phyloP scores from a whole-genome alignment of 2,888 invertebrate species.

The Protodeltote pygarga region DNA sequence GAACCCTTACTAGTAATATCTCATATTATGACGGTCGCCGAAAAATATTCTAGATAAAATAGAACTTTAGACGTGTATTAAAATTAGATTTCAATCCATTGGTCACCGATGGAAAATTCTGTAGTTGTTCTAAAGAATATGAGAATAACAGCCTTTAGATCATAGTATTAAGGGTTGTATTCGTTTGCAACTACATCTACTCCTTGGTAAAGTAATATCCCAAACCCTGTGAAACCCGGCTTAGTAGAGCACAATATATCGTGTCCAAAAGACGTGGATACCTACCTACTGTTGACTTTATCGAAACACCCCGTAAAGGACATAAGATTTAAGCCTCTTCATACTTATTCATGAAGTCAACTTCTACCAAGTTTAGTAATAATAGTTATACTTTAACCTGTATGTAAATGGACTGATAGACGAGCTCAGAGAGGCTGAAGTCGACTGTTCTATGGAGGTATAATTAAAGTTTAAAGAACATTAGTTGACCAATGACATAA shows the following conservation, averaged over 20 bases:
- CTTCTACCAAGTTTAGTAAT: constrained; percentile 17
- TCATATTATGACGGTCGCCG: constrained; percentile 21
- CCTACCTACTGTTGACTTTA: constrained; percentile 52
- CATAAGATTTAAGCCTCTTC: constrained; percentile 42
- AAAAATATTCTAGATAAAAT: constrained; percentile 30
- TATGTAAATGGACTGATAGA: no score
- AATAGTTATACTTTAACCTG: no score
- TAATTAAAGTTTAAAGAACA: no score
- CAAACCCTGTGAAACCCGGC: constrained; percentile 42
- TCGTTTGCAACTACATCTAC: constrained; percentile 30
- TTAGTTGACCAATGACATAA: no score
- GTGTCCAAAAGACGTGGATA: constrained; percentile 48
- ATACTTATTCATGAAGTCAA: constrained; percentile 53
- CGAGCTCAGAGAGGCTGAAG: no score
- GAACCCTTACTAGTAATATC: constrained; percentile 29
- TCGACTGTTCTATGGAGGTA: no score
- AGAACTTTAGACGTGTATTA: constrained; percentile 38
- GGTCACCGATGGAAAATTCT: constrained; percentile 38
- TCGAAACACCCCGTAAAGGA: constrained; percentile 52
- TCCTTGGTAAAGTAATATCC: constrained; percentile 31
- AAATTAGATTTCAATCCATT: constrained; percentile 49
- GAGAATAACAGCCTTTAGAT: constrained; percentile 1
- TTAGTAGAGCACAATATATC: constrained; percentile 57
- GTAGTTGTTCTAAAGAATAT: constrained; percentile 9
- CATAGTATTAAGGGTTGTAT: constrained; percentile 10